Percentiles rank a stretch among this genome's conserved stretches.
These are phyloP conservation scores for Byasa hedistus DNA, from an alignment of 2,888 invertebrate species.

Conservation along the genomic window DNA sequence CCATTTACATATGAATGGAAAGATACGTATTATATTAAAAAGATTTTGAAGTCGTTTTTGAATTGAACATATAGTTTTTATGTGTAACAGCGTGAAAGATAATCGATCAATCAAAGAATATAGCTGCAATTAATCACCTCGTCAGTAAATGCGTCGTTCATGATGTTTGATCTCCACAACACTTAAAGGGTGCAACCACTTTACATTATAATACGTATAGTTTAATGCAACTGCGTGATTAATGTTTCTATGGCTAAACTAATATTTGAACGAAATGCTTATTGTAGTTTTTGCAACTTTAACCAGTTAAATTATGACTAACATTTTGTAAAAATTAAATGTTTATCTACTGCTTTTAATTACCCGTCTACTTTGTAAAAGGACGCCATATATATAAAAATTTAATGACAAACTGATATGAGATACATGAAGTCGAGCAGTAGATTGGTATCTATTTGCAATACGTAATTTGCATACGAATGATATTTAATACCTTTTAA, in stretches of 20 bases:
- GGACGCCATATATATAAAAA: neutral
- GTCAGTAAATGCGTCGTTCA: constrained; percentile 46
- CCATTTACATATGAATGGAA: constrained; percentile 53
- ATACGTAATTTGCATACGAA: constrained; percentile 48
- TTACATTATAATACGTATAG: constrained; percentile 8
- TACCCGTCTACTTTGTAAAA: neutral
- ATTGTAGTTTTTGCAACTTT: neutral
- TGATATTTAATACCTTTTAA: constrained; percentile 45
- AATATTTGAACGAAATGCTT: neutral
- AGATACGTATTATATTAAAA: constrained; percentile 71
- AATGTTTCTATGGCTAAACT: constrained; percentile 5
- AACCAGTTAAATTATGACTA: neutral
- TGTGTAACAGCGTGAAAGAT: constrained; percentile 37
- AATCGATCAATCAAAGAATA: constrained; percentile 65
- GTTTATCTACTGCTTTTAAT: neutral
- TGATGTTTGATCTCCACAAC: constrained; percentile 48
- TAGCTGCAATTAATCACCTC: constrained; percentile 70
- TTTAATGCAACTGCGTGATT: constrained; percentile 14
- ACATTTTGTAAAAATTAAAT: neutral
- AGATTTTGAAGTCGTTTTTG: constrained; percentile 50
- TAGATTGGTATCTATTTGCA: constrained; percentile 32
- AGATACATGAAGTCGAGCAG: constrained; percentile 34
- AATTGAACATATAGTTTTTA: constrained; percentile 50
- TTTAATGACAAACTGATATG: constrained; percentile 26
- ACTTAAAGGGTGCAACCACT: constrained; percentile 48